Conservation (phyloP, 2,888 invertebrate genomes). For the Chrysolina americana region DNA sequence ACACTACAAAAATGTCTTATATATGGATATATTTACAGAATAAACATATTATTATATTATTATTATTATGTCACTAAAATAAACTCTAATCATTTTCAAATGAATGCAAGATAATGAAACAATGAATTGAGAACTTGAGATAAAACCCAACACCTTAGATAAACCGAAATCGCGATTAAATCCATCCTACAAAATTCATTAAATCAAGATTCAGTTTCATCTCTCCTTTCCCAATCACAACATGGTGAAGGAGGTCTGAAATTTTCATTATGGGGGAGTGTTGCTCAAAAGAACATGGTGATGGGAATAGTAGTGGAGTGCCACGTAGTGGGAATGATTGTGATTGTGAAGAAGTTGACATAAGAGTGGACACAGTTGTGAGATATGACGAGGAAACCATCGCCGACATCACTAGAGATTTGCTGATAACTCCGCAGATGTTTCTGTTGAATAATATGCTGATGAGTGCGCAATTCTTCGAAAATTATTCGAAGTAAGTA, state of each 20-base stretch:
- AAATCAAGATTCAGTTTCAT: conserved; percentile 1
- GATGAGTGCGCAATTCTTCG: conserved; percentile 82
- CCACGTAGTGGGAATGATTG: not conserved
- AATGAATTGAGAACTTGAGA: conserved; percentile 13
- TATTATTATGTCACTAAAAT: not conserved
- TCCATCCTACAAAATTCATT: not conserved
- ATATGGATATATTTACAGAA: no score
- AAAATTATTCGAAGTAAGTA: conserved; percentile 55
- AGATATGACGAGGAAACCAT: conserved; percentile 73
- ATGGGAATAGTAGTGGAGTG: not conserved
- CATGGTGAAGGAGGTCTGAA: not conserved
- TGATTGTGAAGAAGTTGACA: conserved; percentile 23
- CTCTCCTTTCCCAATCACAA: conserved; percentile 2
- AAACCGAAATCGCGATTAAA: not conserved
- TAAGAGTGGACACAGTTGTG: conserved; percentile 28
- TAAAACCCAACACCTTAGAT: conserved; percentile 15
- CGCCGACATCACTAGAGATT: conserved; percentile 73
- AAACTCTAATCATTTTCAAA: not conserved
- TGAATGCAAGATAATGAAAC: conserved; percentile 6
- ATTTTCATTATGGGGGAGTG: conserved; percentile 30
- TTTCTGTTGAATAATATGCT: conserved; percentile 85
- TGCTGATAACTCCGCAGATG: conserved; percentile 76
- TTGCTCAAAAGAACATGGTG: conserved; percentile 29
- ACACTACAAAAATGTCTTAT: no score
- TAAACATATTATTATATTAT: no score